These are phyloP conservation scores for Sibirionetta formosa DNA, from an alignment of 2,797 vertebrate genomes.

Conservation along the genomic window DNA sequence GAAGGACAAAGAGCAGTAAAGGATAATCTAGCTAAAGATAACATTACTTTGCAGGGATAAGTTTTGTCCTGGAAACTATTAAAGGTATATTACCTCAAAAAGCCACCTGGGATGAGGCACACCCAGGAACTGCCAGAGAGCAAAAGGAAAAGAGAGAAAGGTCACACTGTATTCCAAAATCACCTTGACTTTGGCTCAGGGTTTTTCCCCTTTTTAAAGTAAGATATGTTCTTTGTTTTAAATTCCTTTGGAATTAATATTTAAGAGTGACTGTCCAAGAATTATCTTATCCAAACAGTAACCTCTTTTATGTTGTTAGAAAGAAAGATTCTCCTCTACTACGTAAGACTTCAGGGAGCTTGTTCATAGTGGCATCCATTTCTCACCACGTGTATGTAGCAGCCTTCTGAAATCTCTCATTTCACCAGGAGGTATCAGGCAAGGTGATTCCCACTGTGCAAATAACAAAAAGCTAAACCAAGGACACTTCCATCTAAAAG, in stretches of 20 bases:
- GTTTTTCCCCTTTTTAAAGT: not conserved
- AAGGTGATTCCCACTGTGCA: not conserved
- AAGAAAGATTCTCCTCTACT: not conserved
- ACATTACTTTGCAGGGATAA: not conserved
- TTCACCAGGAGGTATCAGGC: not conserved
- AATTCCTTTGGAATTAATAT: not conserved
- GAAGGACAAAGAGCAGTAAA: slow-evolving; percentile 5
- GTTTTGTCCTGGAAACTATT: not conserved
- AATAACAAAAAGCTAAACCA: not conserved
- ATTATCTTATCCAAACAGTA: not conserved
- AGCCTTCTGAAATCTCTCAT: not conserved
- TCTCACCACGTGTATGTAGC: accelerated
- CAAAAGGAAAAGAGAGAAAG: not conserved
- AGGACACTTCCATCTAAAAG: not conserved
- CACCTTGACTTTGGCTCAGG: not conserved
- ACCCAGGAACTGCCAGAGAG: not conserved
- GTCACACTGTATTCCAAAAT: not conserved
- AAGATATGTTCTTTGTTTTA: not conserved
- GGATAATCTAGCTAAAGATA: slow-evolving; percentile 27
- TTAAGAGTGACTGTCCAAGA: not conserved
- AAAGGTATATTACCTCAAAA: not conserved
- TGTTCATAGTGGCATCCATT: not conserved
- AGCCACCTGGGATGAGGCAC: not conserved
- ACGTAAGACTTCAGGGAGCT: not conserved
- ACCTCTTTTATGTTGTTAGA: not conserved